These are phyloP conservation scores for Tenthredo amoena DNA, from an alignment of 2,888 invertebrate genomes.

Conservation along the genomic window DNA sequence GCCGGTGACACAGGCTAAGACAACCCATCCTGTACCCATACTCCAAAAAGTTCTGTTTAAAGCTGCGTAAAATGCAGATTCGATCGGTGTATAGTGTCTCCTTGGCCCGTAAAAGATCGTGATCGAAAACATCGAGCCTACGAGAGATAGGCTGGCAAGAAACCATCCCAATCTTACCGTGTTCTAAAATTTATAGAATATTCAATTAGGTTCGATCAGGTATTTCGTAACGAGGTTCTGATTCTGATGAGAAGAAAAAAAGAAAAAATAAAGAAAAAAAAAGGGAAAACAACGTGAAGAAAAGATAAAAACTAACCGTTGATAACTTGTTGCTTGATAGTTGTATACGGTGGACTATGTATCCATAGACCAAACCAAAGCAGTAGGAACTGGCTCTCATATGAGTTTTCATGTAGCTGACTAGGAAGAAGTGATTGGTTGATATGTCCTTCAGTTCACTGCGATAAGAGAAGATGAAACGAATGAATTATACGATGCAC, in stretches of 20 bases:
- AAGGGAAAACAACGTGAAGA: not conserved
- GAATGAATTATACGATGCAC: not conserved
- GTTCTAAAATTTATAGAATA: conserved; percentile 60
- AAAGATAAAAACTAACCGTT: conserved; percentile 78
- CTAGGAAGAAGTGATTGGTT: conserved; percentile 83
- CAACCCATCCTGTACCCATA: conserved; percentile 83
- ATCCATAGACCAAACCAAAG: conserved; percentile 84
- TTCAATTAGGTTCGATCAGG: not conserved
- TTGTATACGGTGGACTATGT: conserved; percentile 83
- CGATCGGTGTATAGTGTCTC: conserved; percentile 81
- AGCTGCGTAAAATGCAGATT: conserved; percentile 84
- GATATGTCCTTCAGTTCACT: conserved; percentile 85
- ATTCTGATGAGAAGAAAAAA: conserved; percentile 57
- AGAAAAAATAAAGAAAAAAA: too few species aligned
- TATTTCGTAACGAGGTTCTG: not conserved
- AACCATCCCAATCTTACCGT: conserved; percentile 68
- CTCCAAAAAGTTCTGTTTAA: conserved; percentile 86
- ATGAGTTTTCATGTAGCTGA: conserved; percentile 87
- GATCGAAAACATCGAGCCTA: conserved; percentile 82
- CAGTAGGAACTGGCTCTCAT: conserved; percentile 87
- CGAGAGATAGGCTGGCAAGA: conserved; percentile 64
- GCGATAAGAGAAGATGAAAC: conserved; percentile 53
- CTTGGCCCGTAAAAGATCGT: conserved; percentile 84
- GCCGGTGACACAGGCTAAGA: conserved; percentile 83
- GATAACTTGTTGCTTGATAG: conserved; percentile 73